phyloP scores from a whole-genome alignment of 2,888 invertebrate species.

The Sussaba pulchella region DNA sequence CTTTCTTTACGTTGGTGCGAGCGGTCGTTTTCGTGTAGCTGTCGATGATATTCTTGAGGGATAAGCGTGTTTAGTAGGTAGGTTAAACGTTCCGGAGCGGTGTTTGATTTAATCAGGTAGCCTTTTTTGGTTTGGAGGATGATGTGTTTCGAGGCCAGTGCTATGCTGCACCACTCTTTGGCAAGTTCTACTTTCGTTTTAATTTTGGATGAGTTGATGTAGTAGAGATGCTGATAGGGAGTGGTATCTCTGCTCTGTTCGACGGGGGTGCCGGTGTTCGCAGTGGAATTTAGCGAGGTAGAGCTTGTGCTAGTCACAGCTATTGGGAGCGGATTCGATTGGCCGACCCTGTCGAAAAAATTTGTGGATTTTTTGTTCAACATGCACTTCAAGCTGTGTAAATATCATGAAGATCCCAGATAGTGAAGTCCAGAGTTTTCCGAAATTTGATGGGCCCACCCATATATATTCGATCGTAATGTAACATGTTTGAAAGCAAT shows the following conservation, averaged over 20 bases:
- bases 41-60: slow-evolving; percentile 4
- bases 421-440: too few species aligned
- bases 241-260: background rate
- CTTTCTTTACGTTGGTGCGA: background rate
- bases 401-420: too few species aligned
- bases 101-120: slow-evolving; percentile 2
- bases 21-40: background rate
- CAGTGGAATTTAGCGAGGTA: background rate
- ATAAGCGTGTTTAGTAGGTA: slow-evolving; percentile 1
- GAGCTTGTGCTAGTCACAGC: background rate
- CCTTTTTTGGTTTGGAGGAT: slow-evolving; percentile 6
- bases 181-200: slow-evolving; percentile 16
- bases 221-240: background rate
- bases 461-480: too few species aligned
- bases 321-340: background rate
- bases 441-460: too few species aligned
- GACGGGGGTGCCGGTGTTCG: background rate
- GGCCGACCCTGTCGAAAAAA: too few species aligned
- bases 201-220: background rate
- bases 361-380: too few species aligned
- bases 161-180: background rate
- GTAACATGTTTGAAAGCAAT: too few species aligned
- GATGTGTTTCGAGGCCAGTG: background rate
- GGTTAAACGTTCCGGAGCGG: background rate
- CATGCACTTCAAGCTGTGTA: too few species aligned